phyloP scores from a whole-genome alignment of 2,797 vertebrate genomes.

The Salmo trutta region DNA sequence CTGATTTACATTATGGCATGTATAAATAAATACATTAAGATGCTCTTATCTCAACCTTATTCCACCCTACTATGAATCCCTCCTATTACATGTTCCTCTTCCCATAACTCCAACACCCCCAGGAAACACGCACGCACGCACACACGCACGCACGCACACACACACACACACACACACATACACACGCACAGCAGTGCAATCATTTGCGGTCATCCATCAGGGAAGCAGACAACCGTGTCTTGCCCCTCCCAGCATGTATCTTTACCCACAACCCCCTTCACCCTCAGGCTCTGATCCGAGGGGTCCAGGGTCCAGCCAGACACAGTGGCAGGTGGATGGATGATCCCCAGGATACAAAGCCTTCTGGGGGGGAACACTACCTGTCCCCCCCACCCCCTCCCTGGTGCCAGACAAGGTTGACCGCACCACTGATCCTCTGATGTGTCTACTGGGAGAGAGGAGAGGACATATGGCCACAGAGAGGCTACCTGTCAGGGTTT shows the following conservation, averaged over 20 bases:
- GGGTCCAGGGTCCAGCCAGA: not conserved
- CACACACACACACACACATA: not conserved
- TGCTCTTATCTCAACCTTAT: slow-evolving; percentile 14
- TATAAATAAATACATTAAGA: slow-evolving; percentile 10
- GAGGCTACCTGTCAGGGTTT: not conserved
- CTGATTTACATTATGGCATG: slow-evolving; percentile 7
- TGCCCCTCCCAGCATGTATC: not conserved
- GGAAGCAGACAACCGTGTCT: slow-evolving; percentile 15
- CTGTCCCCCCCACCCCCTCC: not conserved
- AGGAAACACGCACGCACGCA: not conserved
- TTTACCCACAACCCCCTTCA: slow-evolving; percentile 1
- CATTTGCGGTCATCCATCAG: slow-evolving; percentile 21
- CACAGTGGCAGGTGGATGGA: slow-evolving; percentile 19
- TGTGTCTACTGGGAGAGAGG: not conserved
- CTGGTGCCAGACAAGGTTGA: not conserved
- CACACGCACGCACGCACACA: no score
- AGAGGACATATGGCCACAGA: not conserved
- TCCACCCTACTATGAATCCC: slow-evolving; percentile 18
- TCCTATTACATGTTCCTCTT: not conserved
- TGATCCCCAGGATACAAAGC: not conserved
- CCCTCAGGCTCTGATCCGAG: slow-evolving; percentile 8
- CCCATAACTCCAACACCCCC: slow-evolving; percentile 23
- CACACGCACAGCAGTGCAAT: not conserved
- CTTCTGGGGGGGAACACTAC: not conserved
- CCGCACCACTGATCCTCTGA: not conserved